A percentile compares a stretch with the other conserved stretches of the same genome.
These are phyloP conservation scores for Caenorhabditis sp. DNA, from an alignment of 2,888 invertebrate species.

Conservation along the genomic window DNA sequence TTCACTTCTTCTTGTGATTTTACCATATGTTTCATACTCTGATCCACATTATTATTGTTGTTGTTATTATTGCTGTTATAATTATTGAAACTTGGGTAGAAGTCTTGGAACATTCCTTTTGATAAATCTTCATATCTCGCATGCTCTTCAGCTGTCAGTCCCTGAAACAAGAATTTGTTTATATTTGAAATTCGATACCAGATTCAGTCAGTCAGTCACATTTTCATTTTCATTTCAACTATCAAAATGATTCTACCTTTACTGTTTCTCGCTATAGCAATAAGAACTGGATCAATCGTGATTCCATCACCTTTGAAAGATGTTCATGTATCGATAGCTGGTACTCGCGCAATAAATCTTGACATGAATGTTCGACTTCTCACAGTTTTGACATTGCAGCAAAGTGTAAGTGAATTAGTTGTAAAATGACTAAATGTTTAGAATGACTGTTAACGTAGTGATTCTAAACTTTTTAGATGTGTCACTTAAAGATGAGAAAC, in stretches of 20 bases:
- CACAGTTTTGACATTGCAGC: conserved; percentile 52
- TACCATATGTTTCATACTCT: not conserved
- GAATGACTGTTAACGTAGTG: no score
- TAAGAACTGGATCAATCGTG: conserved; percentile 12
- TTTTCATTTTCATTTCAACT: conserved; percentile 6
- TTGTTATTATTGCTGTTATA: conserved; percentile 1
- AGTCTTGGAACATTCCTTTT: conserved; percentile 61
- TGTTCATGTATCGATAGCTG: conserved; percentile 45
- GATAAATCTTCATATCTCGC: conserved; percentile 59
- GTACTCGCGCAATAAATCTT: conserved; percentile 54
- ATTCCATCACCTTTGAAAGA: conserved; percentile 50
- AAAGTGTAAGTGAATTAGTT: conserved; percentile 46
- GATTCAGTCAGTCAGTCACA: not conserved
- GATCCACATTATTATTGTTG: not conserved
- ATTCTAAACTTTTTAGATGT: no score
- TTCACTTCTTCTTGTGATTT: conserved; percentile 2
- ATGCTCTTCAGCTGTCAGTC: conserved; percentile 55
- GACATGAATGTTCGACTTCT: conserved; percentile 57
- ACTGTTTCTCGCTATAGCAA: not conserved
- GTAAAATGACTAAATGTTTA: no score
- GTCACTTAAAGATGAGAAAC: not conserved
- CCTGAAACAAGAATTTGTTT: conserved; percentile 46
- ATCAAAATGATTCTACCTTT: conserved; percentile 2
- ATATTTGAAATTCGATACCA: not conserved
- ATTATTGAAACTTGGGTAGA: conserved; percentile 45